phyloP scores from a whole-genome alignment of 30 jellyfish, hydroid and myxozoan species.

The Pelagia noctiluca region DNA sequence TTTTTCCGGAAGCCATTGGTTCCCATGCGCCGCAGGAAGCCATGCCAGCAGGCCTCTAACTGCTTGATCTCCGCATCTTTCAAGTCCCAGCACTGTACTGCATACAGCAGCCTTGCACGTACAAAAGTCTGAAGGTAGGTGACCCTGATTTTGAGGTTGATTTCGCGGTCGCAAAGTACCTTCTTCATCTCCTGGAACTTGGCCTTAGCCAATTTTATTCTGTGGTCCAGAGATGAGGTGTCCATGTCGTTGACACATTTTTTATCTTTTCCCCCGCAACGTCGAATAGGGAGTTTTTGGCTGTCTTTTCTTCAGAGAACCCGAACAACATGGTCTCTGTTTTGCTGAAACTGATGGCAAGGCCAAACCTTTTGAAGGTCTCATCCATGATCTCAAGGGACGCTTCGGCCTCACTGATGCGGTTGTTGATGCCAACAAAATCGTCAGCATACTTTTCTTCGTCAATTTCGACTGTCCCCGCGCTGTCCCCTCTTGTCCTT shows the following conservation, averaged over 20 bases:
- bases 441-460: not conserved
- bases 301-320: not conserved
- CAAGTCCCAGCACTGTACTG: not conserved
- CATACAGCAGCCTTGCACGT: not conserved
- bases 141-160: not conserved
- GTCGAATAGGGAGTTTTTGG: not conserved
- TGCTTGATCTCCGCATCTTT: not conserved
- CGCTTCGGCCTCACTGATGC: not conserved
- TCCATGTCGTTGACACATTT: not conserved
- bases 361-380: constrained; percentile 4
- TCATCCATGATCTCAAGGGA: not conserved
- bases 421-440: not conserved
- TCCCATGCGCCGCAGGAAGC: not conserved
- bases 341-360: not conserved
- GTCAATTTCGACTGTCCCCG: not conserved
- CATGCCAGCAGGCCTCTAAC: not conserved
- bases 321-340: not conserved
- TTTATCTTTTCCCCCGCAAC: not conserved
- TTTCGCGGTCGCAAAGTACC: not conserved
- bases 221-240: not conserved
- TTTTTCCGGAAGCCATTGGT: not conserved
- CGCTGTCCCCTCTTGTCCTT: not conserved
- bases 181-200: not conserved
- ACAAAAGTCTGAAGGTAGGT: not conserved
- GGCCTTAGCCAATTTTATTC: not conserved